phyloP scores from a whole-genome alignment of 2,113 vertebrate genomes.

The Amazona guildingii region DNA sequence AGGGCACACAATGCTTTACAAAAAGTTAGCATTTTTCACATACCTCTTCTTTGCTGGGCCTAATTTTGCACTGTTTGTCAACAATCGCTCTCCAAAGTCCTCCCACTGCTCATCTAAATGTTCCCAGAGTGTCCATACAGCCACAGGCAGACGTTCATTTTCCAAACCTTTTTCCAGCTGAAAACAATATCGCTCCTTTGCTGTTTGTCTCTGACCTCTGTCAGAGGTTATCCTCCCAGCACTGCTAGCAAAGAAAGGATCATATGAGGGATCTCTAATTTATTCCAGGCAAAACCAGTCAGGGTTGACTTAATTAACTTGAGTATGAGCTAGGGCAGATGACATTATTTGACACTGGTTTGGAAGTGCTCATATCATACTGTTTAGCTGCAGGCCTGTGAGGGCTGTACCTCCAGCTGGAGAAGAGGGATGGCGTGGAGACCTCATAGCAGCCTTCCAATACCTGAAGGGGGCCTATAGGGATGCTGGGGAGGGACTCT shows the following conservation, averaged over 20 bases:
- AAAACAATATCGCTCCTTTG: neutral
- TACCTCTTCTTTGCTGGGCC: neutral
- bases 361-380: neutral
- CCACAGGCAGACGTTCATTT: neutral
- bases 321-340: neutral
- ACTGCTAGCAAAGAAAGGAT: neutral
- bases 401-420: neutral
- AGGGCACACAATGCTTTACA: neutral
- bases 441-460: too few relatives aligned
- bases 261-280: neutral
- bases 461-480: too few relatives aligned
- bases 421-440: neutral
- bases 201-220: neutral
- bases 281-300: neutral
- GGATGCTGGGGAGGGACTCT: too few relatives aligned
- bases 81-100: neutral
- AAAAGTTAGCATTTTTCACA: constrained; percentile 28
- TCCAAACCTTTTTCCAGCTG: neutral
- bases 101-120: neutral
- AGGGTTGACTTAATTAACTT: neutral
- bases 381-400: neutral
- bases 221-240: neutral
- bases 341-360: rapidly evolving
- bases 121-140: neutral
- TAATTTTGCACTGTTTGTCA: constrained; percentile 36